Percentiles rank a stretch among this genome's conserved stretches.
Evolutionary conservation across 2,113 vertebrate genomes (phyloP).

Genomic region (Xiphophorus hellerii): DNA sequence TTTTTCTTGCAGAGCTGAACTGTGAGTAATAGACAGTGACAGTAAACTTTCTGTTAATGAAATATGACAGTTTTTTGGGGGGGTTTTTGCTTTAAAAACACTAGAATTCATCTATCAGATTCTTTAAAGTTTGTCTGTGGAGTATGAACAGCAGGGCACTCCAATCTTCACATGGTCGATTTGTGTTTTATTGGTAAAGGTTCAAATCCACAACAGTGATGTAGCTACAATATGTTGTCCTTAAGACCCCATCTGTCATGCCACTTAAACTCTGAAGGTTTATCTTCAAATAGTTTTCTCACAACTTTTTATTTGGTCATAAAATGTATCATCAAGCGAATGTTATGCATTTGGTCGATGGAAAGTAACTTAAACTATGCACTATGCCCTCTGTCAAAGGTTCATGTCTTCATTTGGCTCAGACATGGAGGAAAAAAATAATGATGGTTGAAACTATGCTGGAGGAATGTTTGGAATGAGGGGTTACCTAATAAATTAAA

Average conservation of each 20-base stretch:
- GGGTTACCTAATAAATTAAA: background rate
- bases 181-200: background rate
- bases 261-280: too few species aligned
- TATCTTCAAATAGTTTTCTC: too few species aligned
- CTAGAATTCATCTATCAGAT: conserved; percentile 41
- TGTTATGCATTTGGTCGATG: too few species aligned
- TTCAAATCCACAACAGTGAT: background rate
- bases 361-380: too few species aligned
- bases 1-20: conserved; percentile 24
- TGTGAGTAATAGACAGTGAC: conserved; percentile 26
- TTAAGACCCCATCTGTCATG: too few species aligned
- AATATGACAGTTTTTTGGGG: conserved; percentile 51
- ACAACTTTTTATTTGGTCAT: too few species aligned
- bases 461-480: background rate
- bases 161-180: background rate
- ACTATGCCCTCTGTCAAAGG: too few species aligned
- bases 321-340: too few species aligned
- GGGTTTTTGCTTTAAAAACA: conserved; percentile 28
- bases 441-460: background rate
- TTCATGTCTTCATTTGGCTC: background rate
- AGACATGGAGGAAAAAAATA: background rate
- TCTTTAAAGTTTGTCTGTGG: background rate
- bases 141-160: background rate
- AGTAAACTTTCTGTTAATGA: conserved; percentile 64
- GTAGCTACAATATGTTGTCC: too few species aligned